Conservation (phyloP, 2,888 invertebrate species). For the Thereva nobilitata region DNA sequence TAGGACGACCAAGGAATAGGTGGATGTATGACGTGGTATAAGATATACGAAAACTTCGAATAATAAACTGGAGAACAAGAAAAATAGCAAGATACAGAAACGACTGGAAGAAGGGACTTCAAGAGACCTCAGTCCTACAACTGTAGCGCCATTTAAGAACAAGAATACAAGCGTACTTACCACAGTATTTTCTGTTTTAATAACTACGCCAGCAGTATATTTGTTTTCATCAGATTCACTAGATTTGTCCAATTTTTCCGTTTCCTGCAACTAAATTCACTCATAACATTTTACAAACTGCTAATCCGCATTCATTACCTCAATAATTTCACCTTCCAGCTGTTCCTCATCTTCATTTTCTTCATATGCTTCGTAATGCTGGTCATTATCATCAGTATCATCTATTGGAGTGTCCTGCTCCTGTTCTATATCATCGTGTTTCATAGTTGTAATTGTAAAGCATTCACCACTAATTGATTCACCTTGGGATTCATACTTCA, state of each 20-base stretch:
- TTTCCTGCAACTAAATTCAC: no score
- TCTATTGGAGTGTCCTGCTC: not conserved
- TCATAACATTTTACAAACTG: no score
- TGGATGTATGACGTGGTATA: no score
- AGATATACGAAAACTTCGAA: no score
- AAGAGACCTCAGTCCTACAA: no score
- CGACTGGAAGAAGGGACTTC: no score
- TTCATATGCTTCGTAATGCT: not conserved
- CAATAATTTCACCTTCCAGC: not conserved
- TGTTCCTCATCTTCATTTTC: not conserved
- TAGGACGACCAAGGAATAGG: no score
- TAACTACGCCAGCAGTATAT: not conserved
- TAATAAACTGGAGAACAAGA: no score
- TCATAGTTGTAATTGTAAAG: not conserved
- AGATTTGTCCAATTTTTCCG: not conserved
- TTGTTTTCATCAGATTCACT: not conserved
- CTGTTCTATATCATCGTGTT: not conserved
- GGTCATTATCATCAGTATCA: not conserved
- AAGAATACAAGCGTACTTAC: not conserved
- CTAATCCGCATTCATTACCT: not conserved
- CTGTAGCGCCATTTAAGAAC: no score
- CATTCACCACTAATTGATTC: not conserved
- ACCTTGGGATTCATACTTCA: constrained; percentile 14
- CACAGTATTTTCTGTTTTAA: not conserved
- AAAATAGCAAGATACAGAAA: no score